Evolutionary conservation across 2,888 invertebrate species (phyloP).

Genomic region (Lasioglossum pauxillum): DNA sequence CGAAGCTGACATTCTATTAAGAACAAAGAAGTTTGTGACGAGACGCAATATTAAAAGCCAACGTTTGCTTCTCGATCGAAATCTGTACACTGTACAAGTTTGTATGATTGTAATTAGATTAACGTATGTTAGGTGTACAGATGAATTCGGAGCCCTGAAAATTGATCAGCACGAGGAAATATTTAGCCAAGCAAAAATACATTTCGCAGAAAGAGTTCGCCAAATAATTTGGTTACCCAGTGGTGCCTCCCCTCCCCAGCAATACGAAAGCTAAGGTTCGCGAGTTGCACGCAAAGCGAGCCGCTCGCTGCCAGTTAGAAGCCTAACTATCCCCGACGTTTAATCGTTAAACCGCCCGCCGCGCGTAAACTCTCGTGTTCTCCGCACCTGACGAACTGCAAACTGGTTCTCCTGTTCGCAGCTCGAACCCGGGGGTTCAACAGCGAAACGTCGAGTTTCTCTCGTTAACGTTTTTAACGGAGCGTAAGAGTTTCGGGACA

Average conservation of each 20-base stretch:
- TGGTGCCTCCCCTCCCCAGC: not conserved
- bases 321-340: conserved; percentile 54
- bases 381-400: not conserved
- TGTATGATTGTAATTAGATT: too few species aligned
- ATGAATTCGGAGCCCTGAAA: too few species aligned
- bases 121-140: too few species aligned
- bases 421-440: not conserved
- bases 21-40: not conserved
- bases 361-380: conserved; percentile 30
- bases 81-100: not conserved
- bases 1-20: not conserved
- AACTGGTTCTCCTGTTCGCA: conserved; percentile 9
- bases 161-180: not conserved
- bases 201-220: not conserved
- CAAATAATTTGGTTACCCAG: not conserved
- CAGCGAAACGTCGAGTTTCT: not conserved
- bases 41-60: not conserved
- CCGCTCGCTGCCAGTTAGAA: conserved; percentile 33
- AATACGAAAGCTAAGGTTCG: not conserved
- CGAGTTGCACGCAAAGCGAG: not conserved
- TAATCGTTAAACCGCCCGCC: conserved; percentile 51
- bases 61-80: not conserved
- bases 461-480: conserved; percentile 7
- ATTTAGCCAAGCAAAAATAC: not conserved
- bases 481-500: not conserved